These are phyloP conservation scores for Drosophila parvula DNA, from an alignment of 1,140 invertebrate genomes.

Conservation along the genomic window DNA sequence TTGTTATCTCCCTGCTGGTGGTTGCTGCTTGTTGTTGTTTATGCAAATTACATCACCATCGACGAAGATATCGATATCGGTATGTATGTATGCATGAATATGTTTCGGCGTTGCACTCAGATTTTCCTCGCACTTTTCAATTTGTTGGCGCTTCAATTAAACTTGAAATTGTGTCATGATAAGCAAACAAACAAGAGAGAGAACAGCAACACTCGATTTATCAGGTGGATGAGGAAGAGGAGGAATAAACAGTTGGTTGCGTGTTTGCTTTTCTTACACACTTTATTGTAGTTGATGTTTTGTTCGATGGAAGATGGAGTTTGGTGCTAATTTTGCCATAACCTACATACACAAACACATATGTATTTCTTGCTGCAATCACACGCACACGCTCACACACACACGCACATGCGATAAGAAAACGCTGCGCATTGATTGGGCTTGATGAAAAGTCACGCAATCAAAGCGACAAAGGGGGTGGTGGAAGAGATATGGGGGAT, in stretches of 20 bases:
- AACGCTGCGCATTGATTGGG: slow-evolving; percentile 73
- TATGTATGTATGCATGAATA: neutral
- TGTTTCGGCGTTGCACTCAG: slow-evolving; percentile 22
- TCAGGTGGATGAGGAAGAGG: slow-evolving; percentile 16
- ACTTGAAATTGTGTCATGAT: slow-evolving; percentile 64
- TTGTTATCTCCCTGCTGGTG: slow-evolving; percentile 28
- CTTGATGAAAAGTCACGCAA: slow-evolving; percentile 68
- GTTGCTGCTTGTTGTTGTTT: slow-evolving; percentile 51
- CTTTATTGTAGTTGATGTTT: neutral
- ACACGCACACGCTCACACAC: slow-evolving; percentile 30
- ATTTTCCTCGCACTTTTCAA: slow-evolving; percentile 63
- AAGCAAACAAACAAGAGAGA: slow-evolving; percentile 49
- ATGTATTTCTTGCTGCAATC: slow-evolving; percentile 68
- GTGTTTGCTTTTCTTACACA: slow-evolving; percentile 46
- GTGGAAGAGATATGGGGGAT: slow-evolving; percentile 6
- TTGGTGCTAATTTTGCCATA: slow-evolving; percentile 67
- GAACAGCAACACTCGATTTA: slow-evolving; percentile 32
- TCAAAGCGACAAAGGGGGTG: neutral
- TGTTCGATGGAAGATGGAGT: slow-evolving; percentile 26
- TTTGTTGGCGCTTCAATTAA: slow-evolving; percentile 65
- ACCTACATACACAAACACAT: slow-evolving; percentile 48
- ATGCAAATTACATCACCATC: slow-evolving; percentile 79
- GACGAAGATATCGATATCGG: slow-evolving; percentile 25
- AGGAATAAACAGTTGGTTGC: slow-evolving; percentile 71
- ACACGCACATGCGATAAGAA: slow-evolving; percentile 60